Conservation (phyloP, 2,113 vertebrate genomes). For the Columba livia region DNA sequence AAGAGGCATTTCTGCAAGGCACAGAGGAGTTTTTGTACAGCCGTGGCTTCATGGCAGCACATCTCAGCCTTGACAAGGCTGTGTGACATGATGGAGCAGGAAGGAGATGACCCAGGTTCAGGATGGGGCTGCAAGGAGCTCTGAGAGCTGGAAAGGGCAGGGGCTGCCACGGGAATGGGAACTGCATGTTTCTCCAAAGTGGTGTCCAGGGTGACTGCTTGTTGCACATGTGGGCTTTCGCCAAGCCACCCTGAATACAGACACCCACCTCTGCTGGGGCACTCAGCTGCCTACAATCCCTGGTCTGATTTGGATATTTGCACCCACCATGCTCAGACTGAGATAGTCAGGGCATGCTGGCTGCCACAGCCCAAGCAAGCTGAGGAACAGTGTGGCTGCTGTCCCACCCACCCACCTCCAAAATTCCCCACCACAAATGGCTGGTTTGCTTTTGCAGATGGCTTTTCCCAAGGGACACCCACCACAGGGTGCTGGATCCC, state of each 20-base stretch:
- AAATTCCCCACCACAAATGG: neutral
- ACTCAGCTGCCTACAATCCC: too few relatives aligned
- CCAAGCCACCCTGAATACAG: neutral
- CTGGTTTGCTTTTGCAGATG: neutral
- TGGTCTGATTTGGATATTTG: neutral
- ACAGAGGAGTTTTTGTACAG: rapidly evolving
- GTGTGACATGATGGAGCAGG: rapidly evolving
- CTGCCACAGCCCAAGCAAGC: neutral
- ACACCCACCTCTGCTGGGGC: neutral
- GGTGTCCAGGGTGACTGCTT: neutral
- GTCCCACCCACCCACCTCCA: neutral
- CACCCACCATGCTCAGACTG: rapidly evolving
- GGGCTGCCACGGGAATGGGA: neutral
- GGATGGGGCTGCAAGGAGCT: neutral
- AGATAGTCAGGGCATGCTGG: rapidly evolving
- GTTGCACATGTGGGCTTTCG: neutral
- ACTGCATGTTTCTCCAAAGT: neutral
- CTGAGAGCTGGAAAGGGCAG: neutral
- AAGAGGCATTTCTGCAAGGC: neutral
- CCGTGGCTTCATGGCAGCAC: neutral
- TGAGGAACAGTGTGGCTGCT: neutral
- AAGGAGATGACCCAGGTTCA: neutral
- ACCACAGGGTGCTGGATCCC: rapidly evolving
- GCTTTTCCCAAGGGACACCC: neutral
- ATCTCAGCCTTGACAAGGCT: neutral